Percentiles rank a stretch among this genome's conserved stretches.
Evolutionary conservation across 2,888 invertebrate genomes (phyloP).

Genomic region (Hololepta plana): DNA sequence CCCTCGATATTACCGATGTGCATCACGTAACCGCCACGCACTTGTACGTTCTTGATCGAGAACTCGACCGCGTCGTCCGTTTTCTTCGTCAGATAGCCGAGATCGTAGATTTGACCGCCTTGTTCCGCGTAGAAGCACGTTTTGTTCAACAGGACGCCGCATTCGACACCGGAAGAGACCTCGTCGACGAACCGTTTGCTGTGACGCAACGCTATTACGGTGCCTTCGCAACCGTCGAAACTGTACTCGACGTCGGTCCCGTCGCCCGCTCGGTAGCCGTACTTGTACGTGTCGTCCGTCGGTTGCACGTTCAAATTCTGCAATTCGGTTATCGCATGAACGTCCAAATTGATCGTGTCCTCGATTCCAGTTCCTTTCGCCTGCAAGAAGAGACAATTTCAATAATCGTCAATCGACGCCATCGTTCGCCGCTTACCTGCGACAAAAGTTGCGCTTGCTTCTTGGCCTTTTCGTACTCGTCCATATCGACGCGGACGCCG

Average conservation of each 20-base stretch:
- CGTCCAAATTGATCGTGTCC: slow-evolving; percentile 77
- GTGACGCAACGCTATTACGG: slow-evolving; percentile 63
- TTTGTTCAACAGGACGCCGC: slow-evolving; percentile 56
- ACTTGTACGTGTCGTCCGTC: slow-evolving; percentile 87
- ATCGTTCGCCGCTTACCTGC: slow-evolving; percentile 30
- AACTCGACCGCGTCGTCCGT: slow-evolving; percentile 80
- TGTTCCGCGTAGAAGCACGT: slow-evolving; percentile 98
- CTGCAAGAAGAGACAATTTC: slow-evolving; percentile 14
- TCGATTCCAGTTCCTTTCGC: slow-evolving; percentile 65
- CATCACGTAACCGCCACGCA: slow-evolving; percentile 88
- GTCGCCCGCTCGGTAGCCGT: slow-evolving; percentile 50
- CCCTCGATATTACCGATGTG: slow-evolving; percentile 87
- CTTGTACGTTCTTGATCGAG: slow-evolving; percentile 81
- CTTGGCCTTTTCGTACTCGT: slow-evolving; percentile 79
- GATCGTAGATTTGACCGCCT: slow-evolving; percentile 96
- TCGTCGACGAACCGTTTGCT: slow-evolving; percentile 72
- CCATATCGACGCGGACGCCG: slow-evolving; percentile 72
- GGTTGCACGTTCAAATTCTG: slow-evolving; percentile 55
- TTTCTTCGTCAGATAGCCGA: slow-evolving; percentile 73
- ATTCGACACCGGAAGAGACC: slow-evolving; percentile 70
- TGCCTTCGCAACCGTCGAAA: slow-evolving; percentile 54
- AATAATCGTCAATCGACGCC: too few relatives aligned
- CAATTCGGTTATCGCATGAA: slow-evolving; percentile 85
- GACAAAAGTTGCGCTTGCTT: slow-evolving; percentile 77
- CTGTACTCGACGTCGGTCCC: slow-evolving; percentile 47